Evolutionary conservation across 2,888 invertebrate species (phyloP).

Genomic region (Caenorhabditis panamensis): DNA sequence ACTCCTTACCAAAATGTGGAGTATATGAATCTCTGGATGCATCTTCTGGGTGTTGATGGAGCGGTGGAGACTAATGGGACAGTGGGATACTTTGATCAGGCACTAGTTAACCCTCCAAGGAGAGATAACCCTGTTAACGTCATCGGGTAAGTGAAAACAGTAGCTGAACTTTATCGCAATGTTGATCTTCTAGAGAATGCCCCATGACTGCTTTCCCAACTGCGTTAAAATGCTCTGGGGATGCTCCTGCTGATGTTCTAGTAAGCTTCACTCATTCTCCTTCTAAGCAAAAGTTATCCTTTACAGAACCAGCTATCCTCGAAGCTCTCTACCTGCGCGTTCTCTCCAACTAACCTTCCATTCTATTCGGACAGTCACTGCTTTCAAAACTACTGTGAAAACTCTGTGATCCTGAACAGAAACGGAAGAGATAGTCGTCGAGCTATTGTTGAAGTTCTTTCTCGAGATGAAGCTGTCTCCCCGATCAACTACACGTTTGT

Average conservation of each 20-base stretch:
- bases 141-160: conserved; percentile 11
- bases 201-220: conserved; percentile 39
- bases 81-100: conserved; percentile 66
- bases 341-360: conserved; percentile 37
- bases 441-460: conserved; percentile 43
- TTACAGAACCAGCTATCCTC: conserved; percentile 37
- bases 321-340: conserved; percentile 34
- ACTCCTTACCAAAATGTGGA: conserved; percentile 78
- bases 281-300: not conserved
- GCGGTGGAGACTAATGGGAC: conserved; percentile 77
- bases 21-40: conserved; percentile 74
- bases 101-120: conserved; percentile 43
- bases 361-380: conserved; percentile 54
- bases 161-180: not conserved
- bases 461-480: conserved; percentile 27
- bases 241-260: conserved; percentile 4
- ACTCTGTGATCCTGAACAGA: conserved; percentile 45
- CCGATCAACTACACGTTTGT: conserved; percentile 30
- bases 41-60: conserved; percentile 54
- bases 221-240: conserved; percentile 29
- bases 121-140: conserved; percentile 30
- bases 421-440: conserved; percentile 18
- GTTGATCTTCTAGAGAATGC: conserved; percentile 50
- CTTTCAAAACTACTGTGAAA: conserved; percentile 64
- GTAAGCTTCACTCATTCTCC: not conserved